Conservation (phyloP, 2,888 invertebrate species). For the Aspidiotus destructor region DNA sequence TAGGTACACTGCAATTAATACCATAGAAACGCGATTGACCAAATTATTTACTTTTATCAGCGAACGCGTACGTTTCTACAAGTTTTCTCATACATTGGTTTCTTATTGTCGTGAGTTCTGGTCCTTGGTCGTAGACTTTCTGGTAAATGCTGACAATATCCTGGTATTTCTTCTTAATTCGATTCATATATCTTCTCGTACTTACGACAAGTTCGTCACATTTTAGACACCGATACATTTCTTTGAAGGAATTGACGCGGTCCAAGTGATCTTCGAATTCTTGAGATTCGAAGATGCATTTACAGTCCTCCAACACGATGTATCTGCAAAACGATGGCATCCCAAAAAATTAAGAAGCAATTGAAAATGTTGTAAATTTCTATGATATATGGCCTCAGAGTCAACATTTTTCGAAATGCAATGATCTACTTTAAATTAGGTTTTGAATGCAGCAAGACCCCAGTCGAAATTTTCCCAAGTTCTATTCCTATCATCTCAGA, state of each 20-base stretch:
- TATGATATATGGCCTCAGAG: too few species aligned
- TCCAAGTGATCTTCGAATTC: constrained; percentile 41
- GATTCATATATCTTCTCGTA: neutral
- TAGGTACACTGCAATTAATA: too few species aligned
- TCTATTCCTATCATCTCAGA: too few species aligned
- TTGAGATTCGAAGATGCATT: constrained; percentile 46
- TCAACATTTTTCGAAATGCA: too few species aligned
- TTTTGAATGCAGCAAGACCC: too few species aligned
- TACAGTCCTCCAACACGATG: constrained; percentile 48
- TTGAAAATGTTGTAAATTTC: too few species aligned
- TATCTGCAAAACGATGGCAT: constrained; percentile 42
- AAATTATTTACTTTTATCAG: neutral
- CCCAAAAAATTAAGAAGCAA: too few species aligned
- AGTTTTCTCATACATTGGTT: neutral
- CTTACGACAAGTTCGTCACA: neutral
- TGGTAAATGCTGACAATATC: neutral
- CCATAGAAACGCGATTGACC: neutral
- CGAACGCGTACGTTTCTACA: neutral
- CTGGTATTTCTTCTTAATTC: neutral
- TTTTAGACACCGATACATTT: neutral
- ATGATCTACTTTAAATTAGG: too few species aligned
- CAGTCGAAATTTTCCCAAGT: too few species aligned
- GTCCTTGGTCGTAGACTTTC: neutral
- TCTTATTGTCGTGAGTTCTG: neutral
- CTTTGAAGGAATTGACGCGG: neutral